A percentile compares a stretch with the other conserved stretches of the same genome.
Conservation (phyloP, 2,888 invertebrate species). For the Phaedon cochleariae region DNA sequence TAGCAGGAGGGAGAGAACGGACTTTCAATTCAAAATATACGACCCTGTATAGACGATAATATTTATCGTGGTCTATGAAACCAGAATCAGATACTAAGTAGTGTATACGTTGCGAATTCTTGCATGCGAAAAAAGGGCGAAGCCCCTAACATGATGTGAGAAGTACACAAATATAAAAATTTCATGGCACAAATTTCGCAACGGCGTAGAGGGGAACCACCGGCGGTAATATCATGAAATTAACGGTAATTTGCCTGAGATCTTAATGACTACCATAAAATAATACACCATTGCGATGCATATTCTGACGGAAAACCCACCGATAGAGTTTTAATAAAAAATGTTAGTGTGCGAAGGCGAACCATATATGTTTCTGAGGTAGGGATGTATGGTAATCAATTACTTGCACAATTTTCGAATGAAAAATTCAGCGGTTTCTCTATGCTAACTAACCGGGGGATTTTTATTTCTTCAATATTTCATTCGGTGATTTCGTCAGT, state of each 20-base stretch:
- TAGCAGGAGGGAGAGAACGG: too few relatives aligned
- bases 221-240: conserved; percentile 43
- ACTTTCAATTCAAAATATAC: too few relatives aligned
- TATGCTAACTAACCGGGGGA: conserved; percentile 9
- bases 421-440: conserved; percentile 27
- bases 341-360: conserved; percentile 29
- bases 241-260: conserved; percentile 44
- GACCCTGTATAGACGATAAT: too few relatives aligned
- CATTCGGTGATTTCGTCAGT: background rate
- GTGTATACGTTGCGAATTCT: conserved; percentile 37
- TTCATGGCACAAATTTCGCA: conserved; percentile 35
- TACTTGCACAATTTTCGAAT: conserved; percentile 36
- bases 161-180: conserved; percentile 43
- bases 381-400: conserved; percentile 32
- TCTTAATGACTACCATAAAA: conserved; percentile 46
- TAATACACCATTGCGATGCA: conserved; percentile 40
- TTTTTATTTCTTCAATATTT: conserved; percentile 17
- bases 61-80: too few relatives aligned
- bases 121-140: conserved; percentile 34
- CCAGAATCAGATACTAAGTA: conserved; percentile 30
- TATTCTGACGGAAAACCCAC: conserved; percentile 32
- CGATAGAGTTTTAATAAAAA: conserved; percentile 38
- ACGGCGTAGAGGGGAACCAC: conserved; percentile 32
- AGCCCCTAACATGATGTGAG: conserved; percentile 38
- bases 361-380: conserved; percentile 36